A percentile compares a stretch with the other conserved stretches of the same genome.
Evolutionary conservation across 2,888 invertebrate species (phyloP).

Genomic region (Melanophora roralis): DNA sequence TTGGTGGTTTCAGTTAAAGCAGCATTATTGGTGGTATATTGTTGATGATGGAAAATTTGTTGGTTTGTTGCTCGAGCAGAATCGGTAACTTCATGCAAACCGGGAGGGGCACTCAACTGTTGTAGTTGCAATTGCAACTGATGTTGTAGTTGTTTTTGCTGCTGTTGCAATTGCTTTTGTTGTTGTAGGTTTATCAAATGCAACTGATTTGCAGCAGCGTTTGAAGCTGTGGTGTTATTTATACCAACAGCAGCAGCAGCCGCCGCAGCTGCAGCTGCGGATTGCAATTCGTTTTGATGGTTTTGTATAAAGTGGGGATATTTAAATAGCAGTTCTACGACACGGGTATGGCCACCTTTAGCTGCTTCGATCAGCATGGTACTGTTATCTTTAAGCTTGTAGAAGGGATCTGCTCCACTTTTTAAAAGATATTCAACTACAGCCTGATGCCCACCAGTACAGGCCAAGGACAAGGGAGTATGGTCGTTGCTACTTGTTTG

Average conservation of each 20-base stretch:
- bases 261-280: conserved; percentile 69
- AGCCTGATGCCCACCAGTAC: conserved; percentile 95
- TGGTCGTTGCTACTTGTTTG: conserved; percentile 97
- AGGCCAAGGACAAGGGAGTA: conserved; percentile 96
- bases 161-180: conserved; percentile 71
- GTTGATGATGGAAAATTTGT: conserved; percentile 76
- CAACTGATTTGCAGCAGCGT: conserved; percentile 69
- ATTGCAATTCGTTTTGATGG: conserved; percentile 76
- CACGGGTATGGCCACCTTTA: conserved; percentile 97
- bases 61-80: conserved; percentile 80
- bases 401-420: conserved; percentile 95
- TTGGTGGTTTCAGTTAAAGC: conserved; percentile 65
- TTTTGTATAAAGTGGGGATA: conserved; percentile 90
- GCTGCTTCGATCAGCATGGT: conserved; percentile 99
- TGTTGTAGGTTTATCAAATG: conserved; percentile 73
- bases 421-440: conserved; percentile 95
- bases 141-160: conserved; percentile 76
- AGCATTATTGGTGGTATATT: conserved; percentile 61
- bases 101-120: conserved; percentile 76
- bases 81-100: conserved; percentile 81
- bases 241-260: conserved; percentile 68
- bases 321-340: conserved; percentile 95
- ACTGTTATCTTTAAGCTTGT: conserved; percentile 98
- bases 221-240: conserved; percentile 66
- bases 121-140: conserved; percentile 78